Percentiles rank a stretch among this genome's conserved stretches.
Conservation (phyloP, 2,888 invertebrate species). For the Patella pellucida region DNA sequence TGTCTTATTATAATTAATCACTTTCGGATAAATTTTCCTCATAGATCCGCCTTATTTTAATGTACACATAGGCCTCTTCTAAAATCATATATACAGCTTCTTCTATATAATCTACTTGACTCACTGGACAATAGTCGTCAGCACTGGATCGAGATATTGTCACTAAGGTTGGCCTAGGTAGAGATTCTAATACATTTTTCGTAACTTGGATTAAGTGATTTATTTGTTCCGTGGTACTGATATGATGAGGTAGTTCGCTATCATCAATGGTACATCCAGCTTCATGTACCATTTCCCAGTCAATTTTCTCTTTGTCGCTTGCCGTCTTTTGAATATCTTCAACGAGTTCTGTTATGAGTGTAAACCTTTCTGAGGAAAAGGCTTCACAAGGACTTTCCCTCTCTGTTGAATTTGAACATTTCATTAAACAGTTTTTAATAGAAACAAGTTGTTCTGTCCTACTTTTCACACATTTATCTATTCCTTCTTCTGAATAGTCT, state of each 20-base stretch:
- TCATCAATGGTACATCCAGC: slow-evolving; percentile 91
- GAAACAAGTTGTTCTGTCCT: slow-evolving; percentile 3
- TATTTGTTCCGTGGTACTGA: slow-evolving; percentile 81
- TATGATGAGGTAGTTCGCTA: slow-evolving; percentile 85
- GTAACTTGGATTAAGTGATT: slow-evolving; percentile 75
- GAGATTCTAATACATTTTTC: slow-evolving; percentile 76
- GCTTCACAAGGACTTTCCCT: background rate
- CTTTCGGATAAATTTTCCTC: background rate
- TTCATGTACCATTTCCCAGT: slow-evolving; percentile 86
- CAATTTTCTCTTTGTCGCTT: slow-evolving; percentile 58
- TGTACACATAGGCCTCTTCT: slow-evolving; percentile 44
- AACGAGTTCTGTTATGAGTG: slow-evolving; percentile 35
- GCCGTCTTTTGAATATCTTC: slow-evolving; percentile 17
- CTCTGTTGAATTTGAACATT: background rate
- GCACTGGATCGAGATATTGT: slow-evolving; percentile 82
- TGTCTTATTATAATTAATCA: too few relatives aligned
- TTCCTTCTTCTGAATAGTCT: too few relatives aligned
- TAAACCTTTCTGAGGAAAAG: slow-evolving; percentile 32
- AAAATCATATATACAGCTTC: slow-evolving; percentile 64
- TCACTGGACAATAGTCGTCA: slow-evolving; percentile 89
- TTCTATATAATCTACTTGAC: slow-evolving; percentile 87
- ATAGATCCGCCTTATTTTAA: background rate
- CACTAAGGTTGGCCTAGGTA: slow-evolving; percentile 79
- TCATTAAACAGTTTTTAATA: background rate
- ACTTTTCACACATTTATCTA: too few relatives aligned